Conservation (phyloP, 2,797 vertebrate genomes). For the Danio jaintianensis region DNA sequence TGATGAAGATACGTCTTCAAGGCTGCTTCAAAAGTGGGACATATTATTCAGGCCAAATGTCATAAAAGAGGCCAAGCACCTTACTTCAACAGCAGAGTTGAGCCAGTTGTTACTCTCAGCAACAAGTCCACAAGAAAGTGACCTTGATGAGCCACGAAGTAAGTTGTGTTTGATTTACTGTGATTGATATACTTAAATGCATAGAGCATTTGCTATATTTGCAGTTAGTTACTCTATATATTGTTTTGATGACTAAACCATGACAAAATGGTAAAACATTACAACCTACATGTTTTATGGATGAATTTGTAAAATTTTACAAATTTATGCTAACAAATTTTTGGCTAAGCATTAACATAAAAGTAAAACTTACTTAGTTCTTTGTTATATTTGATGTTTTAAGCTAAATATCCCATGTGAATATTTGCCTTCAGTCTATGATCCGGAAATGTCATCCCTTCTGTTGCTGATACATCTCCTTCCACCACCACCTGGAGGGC, state of each 20-base stretch:
- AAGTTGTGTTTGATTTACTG: constrained; percentile 38
- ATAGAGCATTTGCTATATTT: not conserved
- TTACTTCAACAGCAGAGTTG: constrained; percentile 59
- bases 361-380: too few species aligned
- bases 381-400: too few species aligned
- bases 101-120: constrained; percentile 49
- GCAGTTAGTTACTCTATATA: not conserved
- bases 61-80: constrained; percentile 58
- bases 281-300: not conserved
- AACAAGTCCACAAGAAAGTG: constrained; percentile 47
- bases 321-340: too few species aligned
- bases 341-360: too few species aligned
- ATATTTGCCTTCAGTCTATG: too few species aligned
- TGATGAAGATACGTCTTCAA: constrained; percentile 58
- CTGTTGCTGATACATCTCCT: too few species aligned
- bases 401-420: too few species aligned
- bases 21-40: constrained; percentile 60
- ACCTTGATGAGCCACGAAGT: constrained; percentile 51
- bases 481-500: too few species aligned
- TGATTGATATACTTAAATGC: too few species aligned
- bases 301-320: too few species aligned
- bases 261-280: constrained; percentile 3
- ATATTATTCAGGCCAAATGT: constrained; percentile 56
- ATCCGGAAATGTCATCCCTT: too few species aligned
- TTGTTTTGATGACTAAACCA: not conserved